These are phyloP conservation scores for Trichonephila clavata DNA, from an alignment of 1,140 invertebrate genomes.

Conservation along the genomic window DNA sequence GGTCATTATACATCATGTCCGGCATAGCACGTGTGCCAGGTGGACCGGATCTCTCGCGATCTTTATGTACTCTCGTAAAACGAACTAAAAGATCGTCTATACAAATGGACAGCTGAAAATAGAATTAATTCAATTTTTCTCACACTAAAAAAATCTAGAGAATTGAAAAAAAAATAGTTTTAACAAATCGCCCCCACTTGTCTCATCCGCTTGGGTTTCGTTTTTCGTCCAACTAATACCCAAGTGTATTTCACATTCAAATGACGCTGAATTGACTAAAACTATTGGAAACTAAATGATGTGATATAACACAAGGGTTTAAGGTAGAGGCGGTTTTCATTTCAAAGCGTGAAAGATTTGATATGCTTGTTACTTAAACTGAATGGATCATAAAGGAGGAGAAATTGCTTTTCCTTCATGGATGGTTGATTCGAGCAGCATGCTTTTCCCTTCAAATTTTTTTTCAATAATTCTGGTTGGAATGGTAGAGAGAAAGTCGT, in stretches of 20 bases:
- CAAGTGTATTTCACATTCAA: background rate
- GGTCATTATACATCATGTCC: slow-evolving; percentile 28
- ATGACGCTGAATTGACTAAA: background rate
- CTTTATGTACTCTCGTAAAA: background rate
- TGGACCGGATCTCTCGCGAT: slow-evolving; percentile 16
- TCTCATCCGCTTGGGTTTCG: background rate
- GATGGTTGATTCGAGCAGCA: background rate
- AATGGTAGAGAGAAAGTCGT: no score
- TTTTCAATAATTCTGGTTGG: no score
- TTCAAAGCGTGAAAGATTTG: background rate
- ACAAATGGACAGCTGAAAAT: slow-evolving; percentile 14
- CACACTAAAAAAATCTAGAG: background rate
- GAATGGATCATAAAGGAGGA: background rate
- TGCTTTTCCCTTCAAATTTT: no score
- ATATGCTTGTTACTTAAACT: background rate
- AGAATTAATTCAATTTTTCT: background rate
- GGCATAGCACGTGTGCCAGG: slow-evolving; percentile 54
- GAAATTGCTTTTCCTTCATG: background rate
- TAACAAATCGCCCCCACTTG: no score
- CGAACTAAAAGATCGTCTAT: background rate
- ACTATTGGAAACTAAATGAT: slow-evolving; percentile 28
- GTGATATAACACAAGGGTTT: slow-evolving; percentile 32
- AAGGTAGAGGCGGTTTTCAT: background rate
- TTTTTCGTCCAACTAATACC: background rate
- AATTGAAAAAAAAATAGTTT: no score